phyloP scores from a whole-genome alignment of 1,140 invertebrate genomes.

The Macrotrachela quadricornifera region DNA sequence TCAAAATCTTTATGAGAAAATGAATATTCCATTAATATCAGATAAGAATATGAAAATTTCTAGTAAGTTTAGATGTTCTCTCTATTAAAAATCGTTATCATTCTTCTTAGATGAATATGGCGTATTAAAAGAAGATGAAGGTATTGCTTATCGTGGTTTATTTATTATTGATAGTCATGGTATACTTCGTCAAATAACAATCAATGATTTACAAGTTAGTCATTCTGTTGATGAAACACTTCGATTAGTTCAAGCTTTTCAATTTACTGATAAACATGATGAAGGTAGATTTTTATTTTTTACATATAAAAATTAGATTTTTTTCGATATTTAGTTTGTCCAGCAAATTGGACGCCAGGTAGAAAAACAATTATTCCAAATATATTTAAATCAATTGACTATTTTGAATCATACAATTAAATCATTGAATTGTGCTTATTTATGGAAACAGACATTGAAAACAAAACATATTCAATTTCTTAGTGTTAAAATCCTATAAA shows the following conservation, averaged over 20 bases:
- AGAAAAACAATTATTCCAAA: conserved; percentile 34
- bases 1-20: conserved; percentile 74
- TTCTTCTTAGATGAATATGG: neutral
- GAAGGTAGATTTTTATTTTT: conserved; percentile 26
- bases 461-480: no score
- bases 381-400: no score
- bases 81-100: no score
- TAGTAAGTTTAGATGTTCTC: conserved; percentile 66
- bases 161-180: conserved; percentile 89
- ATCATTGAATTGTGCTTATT: no score
- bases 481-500: no score
- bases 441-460: no score
- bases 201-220: conserved; percentile 93
- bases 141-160: conserved; percentile 76
- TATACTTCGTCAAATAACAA: conserved; percentile 75
- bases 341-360: conserved; percentile 86
- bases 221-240: conserved; percentile 47
- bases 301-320: conserved; percentile 2
- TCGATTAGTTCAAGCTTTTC: conserved; percentile 43
- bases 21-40: conserved; percentile 83
- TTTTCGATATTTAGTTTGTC: conserved; percentile 58
- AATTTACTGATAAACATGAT: conserved; percentile 39
- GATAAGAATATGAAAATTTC: conserved; percentile 72
- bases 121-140: conserved; percentile 61
- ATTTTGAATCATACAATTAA: no score